phyloP scores from a whole-genome alignment of 2,888 invertebrate genomes.

The Caenorhabditis virilis region DNA sequence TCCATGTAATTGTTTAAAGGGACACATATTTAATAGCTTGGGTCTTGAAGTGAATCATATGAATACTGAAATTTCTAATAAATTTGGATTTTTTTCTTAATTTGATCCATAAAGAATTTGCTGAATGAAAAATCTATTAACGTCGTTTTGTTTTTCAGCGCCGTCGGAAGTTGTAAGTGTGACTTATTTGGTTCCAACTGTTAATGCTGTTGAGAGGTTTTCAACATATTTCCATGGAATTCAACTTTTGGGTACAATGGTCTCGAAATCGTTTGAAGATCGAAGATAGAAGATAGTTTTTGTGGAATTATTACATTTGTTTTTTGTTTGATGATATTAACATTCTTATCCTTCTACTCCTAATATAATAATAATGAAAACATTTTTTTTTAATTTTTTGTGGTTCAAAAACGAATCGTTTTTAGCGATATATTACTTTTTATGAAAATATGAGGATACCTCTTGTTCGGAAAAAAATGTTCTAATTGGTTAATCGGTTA shows the following conservation, averaged over 20 bases:
- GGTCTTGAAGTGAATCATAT: no score
- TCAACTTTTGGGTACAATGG: constrained; percentile 10
- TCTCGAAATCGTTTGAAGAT: not conserved
- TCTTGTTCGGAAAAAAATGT: no score
- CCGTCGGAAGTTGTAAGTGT: not conserved
- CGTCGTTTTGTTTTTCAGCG: constrained; percentile 16
- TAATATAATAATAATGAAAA: not conserved
- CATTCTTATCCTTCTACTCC: no score
- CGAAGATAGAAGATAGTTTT: not conserved
- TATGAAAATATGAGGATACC: no score
- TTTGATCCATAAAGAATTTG: no score
- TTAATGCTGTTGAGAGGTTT: constrained; percentile 46
- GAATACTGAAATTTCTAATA: no score
- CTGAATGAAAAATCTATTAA: no score
- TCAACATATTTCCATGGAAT: constrained; percentile 36
- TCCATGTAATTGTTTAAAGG: no score
- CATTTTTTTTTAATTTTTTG: not conserved
- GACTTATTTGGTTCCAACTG: constrained; percentile 27
- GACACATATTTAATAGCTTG: no score
- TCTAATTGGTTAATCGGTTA: no score
- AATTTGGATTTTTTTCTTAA: no score
- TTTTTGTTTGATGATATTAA: not conserved
- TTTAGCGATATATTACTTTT: no score
- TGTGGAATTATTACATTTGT: not conserved
- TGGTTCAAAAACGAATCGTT: not conserved